Evolutionary conservation across 2,113 vertebrate genomes (phyloP).

Genomic region (Apaloderma vittatum): DNA sequence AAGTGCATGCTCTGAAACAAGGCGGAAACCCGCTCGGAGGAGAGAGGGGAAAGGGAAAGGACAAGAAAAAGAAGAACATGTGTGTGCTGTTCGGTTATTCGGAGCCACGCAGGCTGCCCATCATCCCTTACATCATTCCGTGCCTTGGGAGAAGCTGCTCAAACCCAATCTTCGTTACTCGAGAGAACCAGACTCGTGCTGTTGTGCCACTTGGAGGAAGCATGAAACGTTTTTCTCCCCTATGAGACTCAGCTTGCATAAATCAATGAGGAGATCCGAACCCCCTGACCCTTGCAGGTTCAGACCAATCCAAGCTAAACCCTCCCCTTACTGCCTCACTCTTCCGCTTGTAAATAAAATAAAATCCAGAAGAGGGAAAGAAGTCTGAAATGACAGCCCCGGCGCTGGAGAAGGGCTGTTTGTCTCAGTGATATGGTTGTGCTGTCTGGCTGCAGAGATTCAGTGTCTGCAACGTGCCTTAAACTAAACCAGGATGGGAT

Average conservation of each 20-base stretch:
- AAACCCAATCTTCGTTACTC: slow-evolving; percentile 61
- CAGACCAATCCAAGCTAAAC: not conserved
- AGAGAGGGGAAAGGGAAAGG: not conserved
- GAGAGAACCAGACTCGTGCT: slow-evolving; percentile 27
- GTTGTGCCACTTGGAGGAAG: slow-evolving; percentile 36
- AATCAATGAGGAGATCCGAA: slow-evolving; percentile 18
- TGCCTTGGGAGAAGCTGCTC: slow-evolving; percentile 64
- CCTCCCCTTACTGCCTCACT: not conserved
- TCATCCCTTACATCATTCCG: slow-evolving; percentile 56
- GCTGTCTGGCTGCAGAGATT: not conserved
- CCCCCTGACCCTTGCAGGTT: not conserved
- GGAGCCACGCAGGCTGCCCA: slow-evolving; percentile 58
- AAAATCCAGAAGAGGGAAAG: not conserved
- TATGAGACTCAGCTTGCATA: slow-evolving; percentile 18
- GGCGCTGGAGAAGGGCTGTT: not conserved
- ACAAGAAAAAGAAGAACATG: not conserved
- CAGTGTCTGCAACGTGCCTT: not conserved
- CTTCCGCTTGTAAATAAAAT: not conserved
- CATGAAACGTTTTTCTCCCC: not conserved
- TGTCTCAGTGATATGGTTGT: not conserved
- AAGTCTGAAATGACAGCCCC: not conserved
- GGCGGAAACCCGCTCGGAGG: not conserved
- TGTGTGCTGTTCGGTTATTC: slow-evolving; percentile 41
- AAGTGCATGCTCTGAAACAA: slow-evolving; percentile 15
- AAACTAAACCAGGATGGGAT: not conserved